Conservation (phyloP, 92 coral and sea anemone species). For the Micromussa lordhowensis region DNA sequence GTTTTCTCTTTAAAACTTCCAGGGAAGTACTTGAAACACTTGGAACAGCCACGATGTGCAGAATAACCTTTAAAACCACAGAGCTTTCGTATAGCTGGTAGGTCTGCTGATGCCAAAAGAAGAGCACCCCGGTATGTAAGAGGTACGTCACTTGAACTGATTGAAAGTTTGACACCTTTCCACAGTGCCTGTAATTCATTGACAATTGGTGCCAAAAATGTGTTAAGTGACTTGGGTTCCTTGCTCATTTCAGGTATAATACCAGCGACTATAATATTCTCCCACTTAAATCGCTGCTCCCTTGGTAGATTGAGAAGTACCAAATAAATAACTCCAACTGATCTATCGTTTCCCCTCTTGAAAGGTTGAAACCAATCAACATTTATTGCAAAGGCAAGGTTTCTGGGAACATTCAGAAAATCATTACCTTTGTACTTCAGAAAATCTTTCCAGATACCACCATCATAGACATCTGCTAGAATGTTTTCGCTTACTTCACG, state of each 20-base stretch:
- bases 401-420: constrained; percentile 46
- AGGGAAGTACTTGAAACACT: constrained; percentile 42
- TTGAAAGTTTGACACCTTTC: constrained; percentile 44
- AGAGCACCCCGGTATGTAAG: constrained; percentile 37
- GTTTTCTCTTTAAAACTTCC: too few species aligned
- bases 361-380: constrained; percentile 82
- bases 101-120: constrained; percentile 46
- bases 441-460: constrained; percentile 67
- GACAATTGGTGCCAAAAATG: constrained; percentile 44
- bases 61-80: constrained; percentile 64
- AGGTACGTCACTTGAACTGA: constrained; percentile 37
- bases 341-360: constrained; percentile 61
- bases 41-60: constrained; percentile 53
- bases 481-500: constrained; percentile 20
- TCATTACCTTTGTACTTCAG: constrained; percentile 43
- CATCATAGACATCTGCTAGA: constrained; percentile 65
- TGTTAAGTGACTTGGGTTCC: constrained; percentile 67
- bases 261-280: constrained; percentile 66
- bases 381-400: constrained; percentile 66
- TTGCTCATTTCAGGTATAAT: constrained; percentile 57
- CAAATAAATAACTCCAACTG: constrained; percentile 73
- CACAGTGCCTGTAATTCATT: constrained; percentile 47
- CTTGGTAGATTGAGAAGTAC: too few species aligned
- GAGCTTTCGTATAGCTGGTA: constrained; percentile 55
- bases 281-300: constrained; percentile 67